Evolutionary conservation across 2,113 vertebrate species (phyloP).

Genomic region (Phaetusa simplex): DNA sequence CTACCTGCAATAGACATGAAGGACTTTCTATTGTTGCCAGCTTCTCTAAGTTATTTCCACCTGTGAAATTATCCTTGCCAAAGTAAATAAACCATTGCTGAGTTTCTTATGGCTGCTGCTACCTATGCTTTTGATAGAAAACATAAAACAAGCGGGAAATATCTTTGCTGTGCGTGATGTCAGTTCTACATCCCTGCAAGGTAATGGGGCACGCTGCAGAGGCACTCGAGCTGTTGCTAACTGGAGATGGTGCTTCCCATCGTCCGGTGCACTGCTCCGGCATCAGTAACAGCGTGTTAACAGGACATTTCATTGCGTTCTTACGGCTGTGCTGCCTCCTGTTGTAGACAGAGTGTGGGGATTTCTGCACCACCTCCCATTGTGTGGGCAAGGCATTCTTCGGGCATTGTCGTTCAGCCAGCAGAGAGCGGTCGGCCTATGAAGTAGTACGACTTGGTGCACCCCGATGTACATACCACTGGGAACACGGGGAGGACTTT

Average conservation of each 20-base stretch:
- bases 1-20: neutral
- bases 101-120: neutral
- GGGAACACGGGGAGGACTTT: neutral
- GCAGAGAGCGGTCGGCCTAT: neutral
- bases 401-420: neutral
- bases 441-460: neutral
- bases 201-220: neutral
- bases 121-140: neutral
- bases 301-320: neutral
- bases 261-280: fast-evolving
- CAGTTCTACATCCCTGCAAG: neutral
- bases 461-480: neutral
- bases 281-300: neutral
- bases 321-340: neutral
- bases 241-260: neutral
- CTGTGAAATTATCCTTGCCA: neutral
- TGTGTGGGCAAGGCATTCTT: neutral
- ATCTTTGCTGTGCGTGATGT: neutral
- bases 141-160: neutral
- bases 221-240: neutral
- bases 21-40: neutral
- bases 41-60: neutral
- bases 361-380: neutral
- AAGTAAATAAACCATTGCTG: neutral
- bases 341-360: neutral